Evolutionary conservation across 92 coral and sea anemone genomes (phyloP).

Genomic region (Actinostola sp.): DNA sequence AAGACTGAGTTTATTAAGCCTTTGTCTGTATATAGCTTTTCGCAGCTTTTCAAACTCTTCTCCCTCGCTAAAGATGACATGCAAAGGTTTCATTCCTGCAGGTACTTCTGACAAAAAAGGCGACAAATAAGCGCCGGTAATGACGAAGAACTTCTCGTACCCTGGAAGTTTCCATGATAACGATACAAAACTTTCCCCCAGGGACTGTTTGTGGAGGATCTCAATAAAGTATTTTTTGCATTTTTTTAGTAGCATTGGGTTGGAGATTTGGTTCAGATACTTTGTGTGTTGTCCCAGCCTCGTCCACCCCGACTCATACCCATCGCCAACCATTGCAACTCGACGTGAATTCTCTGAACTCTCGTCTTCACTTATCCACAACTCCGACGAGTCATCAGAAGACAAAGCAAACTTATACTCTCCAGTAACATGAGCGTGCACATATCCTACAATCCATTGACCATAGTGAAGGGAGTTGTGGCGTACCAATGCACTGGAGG

Average conservation of each 20-base stretch:
- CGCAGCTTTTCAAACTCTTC: background rate
- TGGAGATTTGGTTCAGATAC: conserved; percentile 35
- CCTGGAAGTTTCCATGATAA: conserved; percentile 49
- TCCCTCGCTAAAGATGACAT: background rate
- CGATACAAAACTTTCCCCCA: conserved; percentile 48
- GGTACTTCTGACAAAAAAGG: background rate
- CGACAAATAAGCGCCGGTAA: conserved; percentile 5
- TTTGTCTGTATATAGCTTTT: conserved; percentile 1
- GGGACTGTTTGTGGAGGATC: conserved; percentile 46
- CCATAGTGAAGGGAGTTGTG: conserved; percentile 17
- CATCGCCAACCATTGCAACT: conserved; percentile 42
- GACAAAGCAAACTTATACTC: conserved; percentile 48
- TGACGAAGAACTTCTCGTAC: background rate
- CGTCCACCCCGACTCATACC: conserved; percentile 40
- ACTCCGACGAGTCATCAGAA: conserved; percentile 63
- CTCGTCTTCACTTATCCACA: conserved; percentile 57
- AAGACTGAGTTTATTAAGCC: conserved; percentile 13
- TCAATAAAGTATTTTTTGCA: conserved; percentile 47
- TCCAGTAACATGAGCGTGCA: conserved; percentile 39
- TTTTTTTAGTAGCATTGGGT: conserved; percentile 17
- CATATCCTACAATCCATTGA: conserved; percentile 54
- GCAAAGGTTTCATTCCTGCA: background rate
- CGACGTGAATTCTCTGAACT: conserved; percentile 15
- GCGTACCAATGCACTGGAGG: background rate
- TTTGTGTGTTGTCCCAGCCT: conserved; percentile 33